Conservation (phyloP, 30 jellyfish, hydroid and myxozoan species). For the Hydractinia echinata region DNA sequence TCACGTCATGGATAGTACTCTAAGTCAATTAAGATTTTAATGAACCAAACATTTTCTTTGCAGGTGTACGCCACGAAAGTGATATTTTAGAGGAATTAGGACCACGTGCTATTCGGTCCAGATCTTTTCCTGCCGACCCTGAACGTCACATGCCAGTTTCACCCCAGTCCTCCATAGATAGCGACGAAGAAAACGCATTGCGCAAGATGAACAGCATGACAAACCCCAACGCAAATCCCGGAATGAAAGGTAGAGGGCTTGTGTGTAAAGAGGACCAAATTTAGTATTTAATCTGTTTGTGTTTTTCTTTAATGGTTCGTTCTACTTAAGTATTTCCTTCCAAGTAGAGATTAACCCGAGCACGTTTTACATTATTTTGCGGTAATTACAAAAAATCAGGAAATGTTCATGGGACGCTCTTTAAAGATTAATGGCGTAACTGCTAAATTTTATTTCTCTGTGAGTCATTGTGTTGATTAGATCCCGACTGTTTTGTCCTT, state of each 20-base stretch:
- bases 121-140: slow-evolving; percentile 96
- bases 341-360: too few species aligned
- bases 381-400: background rate
- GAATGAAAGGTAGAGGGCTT: slow-evolving; percentile 81
- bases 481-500: too few species aligned
- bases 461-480: too few species aligned
- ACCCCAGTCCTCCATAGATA: slow-evolving; percentile 92
- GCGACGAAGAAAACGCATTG: slow-evolving; percentile 78
- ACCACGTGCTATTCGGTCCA: slow-evolving; percentile 71
- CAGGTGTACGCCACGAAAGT: slow-evolving; percentile 67
- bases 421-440: too few species aligned
- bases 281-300: too few species aligned
- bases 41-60: background rate
- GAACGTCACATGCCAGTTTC: slow-evolving; percentile 64
- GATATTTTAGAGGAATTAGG: slow-evolving; percentile 64
- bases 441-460: too few species aligned
- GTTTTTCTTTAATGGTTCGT: too few species aligned
- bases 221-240: slow-evolving; percentile 58
- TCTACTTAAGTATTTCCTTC: too few species aligned
- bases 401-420: background rate
- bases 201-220: slow-evolving; percentile 52
- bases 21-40: too few species aligned
- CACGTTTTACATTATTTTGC: too few species aligned
- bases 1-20: too few species aligned
- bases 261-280: background rate